Conservation (phyloP, 2,113 vertebrate species). For the Chitala chitala region DNA sequence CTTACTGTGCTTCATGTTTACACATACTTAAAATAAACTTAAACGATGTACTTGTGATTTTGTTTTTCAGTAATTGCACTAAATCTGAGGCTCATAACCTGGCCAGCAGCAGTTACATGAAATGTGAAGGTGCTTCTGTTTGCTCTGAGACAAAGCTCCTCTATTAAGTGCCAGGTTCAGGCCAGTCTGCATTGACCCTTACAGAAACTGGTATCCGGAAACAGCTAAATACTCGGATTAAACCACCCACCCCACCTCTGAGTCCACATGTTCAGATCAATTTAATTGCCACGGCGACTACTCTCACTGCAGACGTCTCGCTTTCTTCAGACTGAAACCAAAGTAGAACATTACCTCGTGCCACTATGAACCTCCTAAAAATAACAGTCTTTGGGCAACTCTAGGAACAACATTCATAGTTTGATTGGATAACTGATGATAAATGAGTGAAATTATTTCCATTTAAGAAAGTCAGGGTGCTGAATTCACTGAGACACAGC, state of each 20-base stretch:
- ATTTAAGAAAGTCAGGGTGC: background rate
- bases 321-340: background rate
- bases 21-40: too few relatives aligned
- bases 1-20: too few relatives aligned
- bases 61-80: background rate
- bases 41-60: background rate
- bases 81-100: background rate
- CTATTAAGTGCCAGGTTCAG: background rate
- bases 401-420: background rate
- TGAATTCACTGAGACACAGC: slow-evolving; percentile 8
- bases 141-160: background rate
- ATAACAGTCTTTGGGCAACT: background rate
- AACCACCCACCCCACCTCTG: background rate
- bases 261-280: background rate
- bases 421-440: background rate
- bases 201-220: background rate
- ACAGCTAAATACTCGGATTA: background rate
- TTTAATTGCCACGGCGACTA: background rate
- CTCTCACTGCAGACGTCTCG: background rate
- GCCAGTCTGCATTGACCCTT: background rate
- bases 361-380: background rate
- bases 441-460: background rate
- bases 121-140: background rate
- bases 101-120: background rate
- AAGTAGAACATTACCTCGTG: background rate